Evolutionary conservation across 2,888 invertebrate species (phyloP), one percentile per base, ranked within the genome.

Genomic region (Callyntrura sp.): DNA sequence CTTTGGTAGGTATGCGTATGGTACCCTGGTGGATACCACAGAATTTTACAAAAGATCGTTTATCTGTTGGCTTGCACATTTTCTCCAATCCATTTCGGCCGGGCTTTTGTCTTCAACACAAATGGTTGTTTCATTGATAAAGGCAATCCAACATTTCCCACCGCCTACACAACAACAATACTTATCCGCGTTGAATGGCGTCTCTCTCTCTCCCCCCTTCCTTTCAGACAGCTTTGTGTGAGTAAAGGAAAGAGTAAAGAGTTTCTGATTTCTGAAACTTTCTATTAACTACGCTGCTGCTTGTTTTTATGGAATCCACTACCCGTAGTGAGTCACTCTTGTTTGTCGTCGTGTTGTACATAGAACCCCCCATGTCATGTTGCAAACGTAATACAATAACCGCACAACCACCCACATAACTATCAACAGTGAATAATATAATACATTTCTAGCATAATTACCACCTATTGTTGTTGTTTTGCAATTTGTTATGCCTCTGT

Each of bases 31-130:
- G 28, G 23, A 68, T 20, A 68, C 83, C 83, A n/a, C 84, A 57
- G 84, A 85, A 73, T 85, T 57, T 55, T 62, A 85, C 70, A 85
- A 70, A 85, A 60, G 84, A 85, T 70, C 73, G 73, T 60, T 76
- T 85, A 73, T 76, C 60, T 76, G 85, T 62, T 62, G 62, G 57
- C 57, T 84, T 84, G 55, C 73, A 48, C 45, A 73, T 73, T 68
- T 85, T 55, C 60, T 55, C 25, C 73, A 73, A 76, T 76, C 73
- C n/a, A 73, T 57, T 84, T 57, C 55, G 55, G 51, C 12, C 35
- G 35, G 35, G 3, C 55, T 83, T 65, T 48, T 62, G 48, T 65
- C 20, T 78, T 57, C 60, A 76, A 73, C 23, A 35, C 35, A 76
- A 62, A 85, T 85, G 76, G 45, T 25, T n/a, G 43, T 35, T 76